phyloP scores from a whole-genome alignment of 2,113 vertebrate genomes.

The Argyrosomus japonicus region DNA sequence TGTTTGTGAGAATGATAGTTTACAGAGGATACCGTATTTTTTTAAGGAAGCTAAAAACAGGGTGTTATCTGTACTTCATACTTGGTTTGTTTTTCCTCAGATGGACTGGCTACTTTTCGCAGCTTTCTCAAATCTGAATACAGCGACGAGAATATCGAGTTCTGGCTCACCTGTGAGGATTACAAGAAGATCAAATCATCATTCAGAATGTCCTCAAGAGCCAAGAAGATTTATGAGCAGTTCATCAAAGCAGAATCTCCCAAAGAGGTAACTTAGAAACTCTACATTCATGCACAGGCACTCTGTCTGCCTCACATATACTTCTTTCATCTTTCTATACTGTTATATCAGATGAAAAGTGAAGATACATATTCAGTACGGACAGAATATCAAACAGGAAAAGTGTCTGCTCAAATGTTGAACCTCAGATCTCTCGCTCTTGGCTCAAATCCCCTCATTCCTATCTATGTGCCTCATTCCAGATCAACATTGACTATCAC shows the following conservation, averaged over 20 bases:
- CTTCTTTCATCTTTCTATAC: not conserved
- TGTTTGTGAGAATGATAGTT: slow-evolving; percentile 39
- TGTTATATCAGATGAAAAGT: not conserved
- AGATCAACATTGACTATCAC: slow-evolving; percentile 91
- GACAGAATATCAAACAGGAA: not conserved
- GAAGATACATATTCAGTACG: not conserved
- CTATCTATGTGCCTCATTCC: slow-evolving; percentile 65
- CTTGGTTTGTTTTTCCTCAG: slow-evolving; percentile 63
- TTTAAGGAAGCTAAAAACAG: slow-evolving; percentile 1
- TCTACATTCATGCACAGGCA: not conserved
- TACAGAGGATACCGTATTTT: not conserved
- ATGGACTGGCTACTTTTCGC: slow-evolving; percentile 84
- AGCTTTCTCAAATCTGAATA: slow-evolving; percentile 87
- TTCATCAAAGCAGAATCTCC: slow-evolving; percentile 85
- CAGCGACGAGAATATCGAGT: slow-evolving; percentile 88
- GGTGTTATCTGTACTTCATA: not conserved
- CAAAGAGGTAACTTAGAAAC: slow-evolving; percentile 79
- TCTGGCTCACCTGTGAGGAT: slow-evolving; percentile 88
- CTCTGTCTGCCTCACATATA: not conserved
- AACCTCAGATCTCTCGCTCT: slow-evolving; percentile 30
- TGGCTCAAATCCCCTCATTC: slow-evolving; percentile 56
- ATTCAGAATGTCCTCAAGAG: slow-evolving; percentile 80
- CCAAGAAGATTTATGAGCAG: slow-evolving; percentile 86
- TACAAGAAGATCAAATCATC: slow-evolving; percentile 86
- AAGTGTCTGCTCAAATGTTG: slow-evolving; percentile 17